Percentiles rank a stretch among this genome's conserved stretches.
Conservation (phyloP, 2,888 invertebrate genomes). For the Luperina nickerlii region DNA sequence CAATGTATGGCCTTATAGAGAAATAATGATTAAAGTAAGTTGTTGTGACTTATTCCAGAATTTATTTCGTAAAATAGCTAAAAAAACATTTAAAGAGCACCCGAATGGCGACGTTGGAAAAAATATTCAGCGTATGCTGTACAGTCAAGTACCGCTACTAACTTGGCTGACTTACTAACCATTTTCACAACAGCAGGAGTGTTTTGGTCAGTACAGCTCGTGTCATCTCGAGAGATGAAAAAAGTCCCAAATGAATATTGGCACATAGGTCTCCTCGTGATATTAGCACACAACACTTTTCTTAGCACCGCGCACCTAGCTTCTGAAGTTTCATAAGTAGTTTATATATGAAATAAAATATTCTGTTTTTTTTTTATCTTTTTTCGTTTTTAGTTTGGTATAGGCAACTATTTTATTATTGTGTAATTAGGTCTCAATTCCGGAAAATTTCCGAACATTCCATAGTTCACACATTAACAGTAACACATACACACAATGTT, state of each 20-base stretch:
- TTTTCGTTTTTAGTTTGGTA: neutral
- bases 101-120: neutral
- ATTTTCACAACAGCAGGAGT: neutral
- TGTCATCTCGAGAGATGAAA: neutral
- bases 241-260: neutral
- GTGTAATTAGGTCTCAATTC: neutral
- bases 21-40: neutral
- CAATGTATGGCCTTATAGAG: neutral
- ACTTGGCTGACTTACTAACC: neutral
- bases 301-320: neutral
- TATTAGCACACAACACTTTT: neutral
- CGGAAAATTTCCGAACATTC: neutral
- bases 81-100: neutral
- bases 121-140: neutral
- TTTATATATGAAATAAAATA: too few species aligned
- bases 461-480: neutral
- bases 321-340: too few species aligned
- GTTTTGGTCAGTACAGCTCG: neutral
- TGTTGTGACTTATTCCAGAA: neutral
- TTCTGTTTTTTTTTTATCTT: too few species aligned
- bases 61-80: neutral
- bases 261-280: neutral
- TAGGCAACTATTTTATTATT: neutral
- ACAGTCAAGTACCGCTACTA: neutral
- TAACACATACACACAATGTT: constrained; percentile 39